Evolutionary conservation across 2,888 invertebrate genomes (phyloP).

Genomic region (Auanema freiburgensis): DNA sequence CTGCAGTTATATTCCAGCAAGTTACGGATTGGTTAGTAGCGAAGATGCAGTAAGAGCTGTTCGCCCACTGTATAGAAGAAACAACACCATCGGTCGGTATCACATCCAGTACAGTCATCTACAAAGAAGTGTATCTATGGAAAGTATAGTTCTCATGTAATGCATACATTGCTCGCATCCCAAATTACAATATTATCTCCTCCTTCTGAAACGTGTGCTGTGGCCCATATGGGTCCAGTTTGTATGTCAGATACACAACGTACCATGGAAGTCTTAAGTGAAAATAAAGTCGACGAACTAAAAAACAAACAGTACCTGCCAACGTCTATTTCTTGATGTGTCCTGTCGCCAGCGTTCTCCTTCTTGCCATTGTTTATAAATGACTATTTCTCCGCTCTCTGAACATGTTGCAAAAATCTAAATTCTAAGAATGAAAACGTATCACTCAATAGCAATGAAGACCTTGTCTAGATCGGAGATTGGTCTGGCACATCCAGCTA

Average conservation of each 20-base stretch:
- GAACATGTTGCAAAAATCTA: slow-evolving; percentile 13
- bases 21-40: slow-evolving; percentile 6
- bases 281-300: not conserved
- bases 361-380: slow-evolving; percentile 11
- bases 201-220: slow-evolving; percentile 5
- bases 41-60: slow-evolving; percentile 1
- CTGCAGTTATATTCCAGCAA: slow-evolving; percentile 13
- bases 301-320: slow-evolving; percentile 14
- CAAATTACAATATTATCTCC: slow-evolving; percentile 11
- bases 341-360: not conserved
- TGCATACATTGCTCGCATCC: not conserved
- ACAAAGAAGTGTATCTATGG: not conserved
- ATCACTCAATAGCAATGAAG: slow-evolving; percentile 1
- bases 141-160: not conserved
- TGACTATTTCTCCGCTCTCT: slow-evolving; percentile 6
- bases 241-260: slow-evolving; percentile 8
- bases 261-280: slow-evolving; percentile 8
- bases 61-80: slow-evolving; percentile 9
- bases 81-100: slow-evolving; percentile 9
- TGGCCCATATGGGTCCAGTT: slow-evolving; percentile 9
- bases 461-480: slow-evolving; percentile 9
- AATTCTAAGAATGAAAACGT: not conserved
- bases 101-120: slow-evolving; percentile 18
- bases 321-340: not conserved
- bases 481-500: slow-evolving; percentile 7